These are phyloP conservation scores for Drosophila flavopinicola DNA, from an alignment of 2,888 invertebrate genomes.

Conservation along the genomic window DNA sequence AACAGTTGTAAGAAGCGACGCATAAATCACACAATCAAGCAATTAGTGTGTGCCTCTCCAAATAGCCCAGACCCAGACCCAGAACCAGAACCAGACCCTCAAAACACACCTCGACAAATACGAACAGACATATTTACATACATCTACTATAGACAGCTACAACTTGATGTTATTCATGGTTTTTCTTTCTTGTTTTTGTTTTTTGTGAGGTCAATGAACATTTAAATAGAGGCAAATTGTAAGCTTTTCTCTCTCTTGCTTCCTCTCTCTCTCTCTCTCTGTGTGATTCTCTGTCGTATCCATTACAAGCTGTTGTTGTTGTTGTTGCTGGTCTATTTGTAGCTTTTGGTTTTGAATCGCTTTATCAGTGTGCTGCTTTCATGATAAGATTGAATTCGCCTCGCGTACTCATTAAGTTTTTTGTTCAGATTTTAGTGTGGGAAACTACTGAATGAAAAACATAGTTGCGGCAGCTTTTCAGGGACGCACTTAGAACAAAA, in stretches of 20 bases:
- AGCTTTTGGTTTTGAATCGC: slow-evolving; percentile 12
- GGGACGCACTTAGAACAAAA: slow-evolving; percentile 16
- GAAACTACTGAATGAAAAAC: slow-evolving; percentile 59
- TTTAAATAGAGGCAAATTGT: slow-evolving; percentile 63
- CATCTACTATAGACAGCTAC: slow-evolving; percentile 6
- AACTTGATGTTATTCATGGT: slow-evolving; percentile 26
- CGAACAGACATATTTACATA: slow-evolving; percentile 4
- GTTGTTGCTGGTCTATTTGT: slow-evolving; percentile 9
- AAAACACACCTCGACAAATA: slow-evolving; percentile 17
- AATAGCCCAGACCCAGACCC: slow-evolving; percentile 1
- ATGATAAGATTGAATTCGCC: slow-evolving; percentile 39
- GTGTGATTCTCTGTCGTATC: slow-evolving; percentile 37
- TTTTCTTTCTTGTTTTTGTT: slow-evolving; percentile 12
- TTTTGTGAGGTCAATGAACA: slow-evolving; percentile 73
- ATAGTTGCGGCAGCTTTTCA: slow-evolving; percentile 31
- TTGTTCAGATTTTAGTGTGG: slow-evolving; percentile 7
- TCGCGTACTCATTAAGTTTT: slow-evolving; percentile 9
- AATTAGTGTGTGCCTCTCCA: slow-evolving; percentile 31
- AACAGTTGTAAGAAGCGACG: not conserved
- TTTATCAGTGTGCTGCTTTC: not conserved
- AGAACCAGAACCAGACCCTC: slow-evolving; percentile 5
- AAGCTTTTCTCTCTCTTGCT: slow-evolving; percentile 42
- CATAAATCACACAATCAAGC: slow-evolving; percentile 21
- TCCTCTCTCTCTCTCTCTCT: not conserved
- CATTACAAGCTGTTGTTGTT: slow-evolving; percentile 28